A percentile compares a stretch with the other conserved stretches of the same genome.
These are phyloP conservation scores for Digitonthophagus gazella DNA, from an alignment of 2,888 invertebrate species.

Conservation along the genomic window DNA sequence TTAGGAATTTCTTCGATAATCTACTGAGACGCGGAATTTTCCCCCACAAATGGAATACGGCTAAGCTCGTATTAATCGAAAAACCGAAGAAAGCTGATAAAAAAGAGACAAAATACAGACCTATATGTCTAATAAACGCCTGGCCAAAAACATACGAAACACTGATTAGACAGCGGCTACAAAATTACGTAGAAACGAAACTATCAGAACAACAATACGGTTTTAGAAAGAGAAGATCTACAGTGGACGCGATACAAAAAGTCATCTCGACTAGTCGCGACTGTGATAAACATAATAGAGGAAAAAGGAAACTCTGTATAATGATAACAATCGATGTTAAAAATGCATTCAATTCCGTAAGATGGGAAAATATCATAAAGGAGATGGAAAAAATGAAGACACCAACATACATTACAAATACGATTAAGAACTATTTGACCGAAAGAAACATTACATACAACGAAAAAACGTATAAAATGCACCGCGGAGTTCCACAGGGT, in stretches of 20 bases:
- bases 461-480: not conserved
- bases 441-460: not conserved
- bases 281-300: not conserved
- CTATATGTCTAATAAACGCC: not conserved
- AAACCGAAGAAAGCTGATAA: not conserved
- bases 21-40: not conserved
- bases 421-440: not conserved
- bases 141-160: not conserved
- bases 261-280: not conserved
- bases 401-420: not conserved
- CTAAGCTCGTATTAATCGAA: not conserved
- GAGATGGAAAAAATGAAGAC: not conserved
- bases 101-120: not conserved
- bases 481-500: conserved; percentile 12
- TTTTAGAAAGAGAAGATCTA: not conserved
- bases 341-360: conserved; percentile 3
- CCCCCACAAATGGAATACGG: not conserved
- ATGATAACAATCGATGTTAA: conserved; percentile 9
- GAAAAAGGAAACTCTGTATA: not conserved
- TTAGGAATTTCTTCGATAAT: not conserved
- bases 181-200: not conserved
- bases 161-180: not conserved
- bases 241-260: not conserved
- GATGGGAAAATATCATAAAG: not conserved
- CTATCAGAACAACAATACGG: not conserved